Conservation (phyloP, 2,797 vertebrate genomes). For the Parotocinclus haroldoi region DNA sequence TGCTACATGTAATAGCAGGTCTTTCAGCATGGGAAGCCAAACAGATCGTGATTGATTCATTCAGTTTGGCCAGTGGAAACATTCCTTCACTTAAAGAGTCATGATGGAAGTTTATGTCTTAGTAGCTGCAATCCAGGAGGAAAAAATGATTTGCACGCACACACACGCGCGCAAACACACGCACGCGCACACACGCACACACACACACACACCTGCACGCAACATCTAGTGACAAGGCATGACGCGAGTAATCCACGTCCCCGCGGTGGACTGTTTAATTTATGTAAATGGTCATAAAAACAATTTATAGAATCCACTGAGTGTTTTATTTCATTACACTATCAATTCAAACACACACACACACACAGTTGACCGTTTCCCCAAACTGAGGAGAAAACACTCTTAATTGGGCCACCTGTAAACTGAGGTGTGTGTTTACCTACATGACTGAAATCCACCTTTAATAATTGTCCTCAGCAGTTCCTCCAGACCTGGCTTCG, state of each 20-base stretch:
- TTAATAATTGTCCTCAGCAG: no score
- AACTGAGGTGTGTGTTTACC: no score
- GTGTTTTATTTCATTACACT: no score
- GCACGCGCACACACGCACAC: not conserved
- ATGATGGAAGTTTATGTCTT: slow-evolving; percentile 13
- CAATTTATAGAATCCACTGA: not conserved
- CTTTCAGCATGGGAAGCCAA: slow-evolving; percentile 26
- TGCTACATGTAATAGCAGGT: slow-evolving; percentile 22
- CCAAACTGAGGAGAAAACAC: no score
- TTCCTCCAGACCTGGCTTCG: no score
- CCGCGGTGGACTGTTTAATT: not conserved
- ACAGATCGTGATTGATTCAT: slow-evolving; percentile 15
- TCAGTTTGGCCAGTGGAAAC: slow-evolving; percentile 25
- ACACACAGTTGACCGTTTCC: no score
- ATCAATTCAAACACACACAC: no score
- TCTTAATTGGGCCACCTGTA: no score
- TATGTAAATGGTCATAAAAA: not conserved
- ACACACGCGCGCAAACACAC: not conserved
- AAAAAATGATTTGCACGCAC: slow-evolving; percentile 12
- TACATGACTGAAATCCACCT: no score
- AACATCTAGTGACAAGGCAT: no score
- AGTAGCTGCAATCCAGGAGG: slow-evolving; percentile 8
- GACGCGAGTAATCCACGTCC: not conserved
- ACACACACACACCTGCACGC: no score
- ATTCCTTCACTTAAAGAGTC: slow-evolving; percentile 22